Evolutionary conservation across 2,888 invertebrate species (phyloP), one percentile per base, ranked within the genome.

Genomic region (Drosophila hamatofila): DNA sequence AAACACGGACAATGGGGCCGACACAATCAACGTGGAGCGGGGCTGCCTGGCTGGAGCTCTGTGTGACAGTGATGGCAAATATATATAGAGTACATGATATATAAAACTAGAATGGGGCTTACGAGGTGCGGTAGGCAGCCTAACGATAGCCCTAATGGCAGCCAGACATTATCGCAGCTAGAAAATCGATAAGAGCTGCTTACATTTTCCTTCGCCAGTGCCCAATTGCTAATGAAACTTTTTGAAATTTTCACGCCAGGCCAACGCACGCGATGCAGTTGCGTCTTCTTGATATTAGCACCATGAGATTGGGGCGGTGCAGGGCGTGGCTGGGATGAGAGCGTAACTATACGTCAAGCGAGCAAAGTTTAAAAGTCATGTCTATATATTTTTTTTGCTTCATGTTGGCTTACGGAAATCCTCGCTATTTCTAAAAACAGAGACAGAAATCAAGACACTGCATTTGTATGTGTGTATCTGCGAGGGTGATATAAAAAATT

Each of bases 191-290:
- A 69, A 60, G 23, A 41, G 14, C 9, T 59, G 59, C 59, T 12
- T 37, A 33, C 41, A 39, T 27, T 55, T 39, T 25, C 18, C 6
- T 59, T 12, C 25, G 18, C n/a, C 41, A 16, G 11, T 59, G 52
- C 51, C 66, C 56, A 75, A 82, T 69, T 84, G 48, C 14, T 9
- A 64, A 63, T 42, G 41, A 73, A 77, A 73, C 59, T 73, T 73
- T 73, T 73, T 41, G 59, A 78, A 75, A 72, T 69, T 75, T 83
- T 78, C 65, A 66, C 75, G 79, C 66, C 65, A 69, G 23, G 39
- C 49, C 35, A 74, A 64, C 62, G 66, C 83, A 83, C 83, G 83
- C 84, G 71, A 86, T 86, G 75, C 83, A 86, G 23, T 67, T 72
- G 52, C 42, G 46, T 59, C 49, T 42, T 60, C 33, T n/a, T 21